Conservation (phyloP, 2,888 invertebrate species). For the Drosophila quinaria region DNA sequence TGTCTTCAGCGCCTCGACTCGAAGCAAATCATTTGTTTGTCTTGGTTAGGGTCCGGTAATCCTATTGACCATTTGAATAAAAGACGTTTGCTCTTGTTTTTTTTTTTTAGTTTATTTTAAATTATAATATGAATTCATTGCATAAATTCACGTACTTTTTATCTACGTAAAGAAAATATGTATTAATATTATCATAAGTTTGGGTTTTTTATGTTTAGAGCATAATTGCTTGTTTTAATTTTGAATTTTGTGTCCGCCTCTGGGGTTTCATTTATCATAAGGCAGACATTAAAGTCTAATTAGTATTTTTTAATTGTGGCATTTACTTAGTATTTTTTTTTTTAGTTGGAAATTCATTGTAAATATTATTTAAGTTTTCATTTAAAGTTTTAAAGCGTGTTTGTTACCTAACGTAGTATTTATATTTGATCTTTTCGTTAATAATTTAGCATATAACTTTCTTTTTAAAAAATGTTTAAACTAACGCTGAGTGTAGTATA, state of each 20-base stretch:
- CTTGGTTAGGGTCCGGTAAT: no score
- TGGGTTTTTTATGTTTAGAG: conserved; percentile 38
- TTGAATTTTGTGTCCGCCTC: conserved; percentile 37
- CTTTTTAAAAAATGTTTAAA: conserved; percentile 44
- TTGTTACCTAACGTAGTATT: conserved; percentile 39
- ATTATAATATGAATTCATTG: conserved; percentile 63
- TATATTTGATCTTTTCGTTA: conserved; percentile 13
- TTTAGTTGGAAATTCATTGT: conserved; percentile 29
- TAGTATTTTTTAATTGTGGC: conserved; percentile 33
- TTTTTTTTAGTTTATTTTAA: conserved; percentile 53
- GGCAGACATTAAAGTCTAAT: conserved; percentile 77
- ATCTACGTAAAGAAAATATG: conserved; percentile 65
- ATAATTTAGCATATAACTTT: conserved; percentile 52
- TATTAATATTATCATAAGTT: conserved; percentile 61
- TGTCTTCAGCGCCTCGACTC: no score
- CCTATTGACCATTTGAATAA: background rate
- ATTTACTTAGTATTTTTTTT: conserved; percentile 17
- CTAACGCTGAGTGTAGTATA: conserved; percentile 69
- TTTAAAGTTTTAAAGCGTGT: conserved; percentile 42
- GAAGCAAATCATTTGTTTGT: no score
- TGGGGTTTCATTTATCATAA: conserved; percentile 47
- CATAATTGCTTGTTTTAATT: conserved; percentile 35
- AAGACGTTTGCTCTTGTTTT: conserved; percentile 6
- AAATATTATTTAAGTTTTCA: conserved; percentile 20
- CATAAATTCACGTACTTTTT: conserved; percentile 47